Base-by-base conservation (phyloP, 2,888 invertebrate genomes). In the Acleris holmiana region DNA sequence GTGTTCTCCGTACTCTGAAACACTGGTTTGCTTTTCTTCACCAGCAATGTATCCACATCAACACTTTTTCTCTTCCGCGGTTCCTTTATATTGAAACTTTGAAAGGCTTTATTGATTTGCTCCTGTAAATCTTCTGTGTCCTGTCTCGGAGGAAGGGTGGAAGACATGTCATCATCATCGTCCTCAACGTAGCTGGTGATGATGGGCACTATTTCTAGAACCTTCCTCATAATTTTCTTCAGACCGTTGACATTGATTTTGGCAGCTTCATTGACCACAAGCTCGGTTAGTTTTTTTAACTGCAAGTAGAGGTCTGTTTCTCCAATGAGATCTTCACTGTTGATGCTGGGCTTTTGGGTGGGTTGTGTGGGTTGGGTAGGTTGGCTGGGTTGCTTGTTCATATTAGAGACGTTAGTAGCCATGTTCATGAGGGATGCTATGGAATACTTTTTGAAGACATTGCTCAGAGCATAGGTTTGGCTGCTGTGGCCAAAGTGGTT, bases 261-360 rank as follows among this genome's bases (percentile, higher is more conserved):
- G 0, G 73, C 77, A 0, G 90, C 82, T 1, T 82, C 79, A 0
- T 65, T 18, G 0, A 79, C 67, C 0, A 91, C 79, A 19, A 67
- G 71, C 0, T 78, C 78, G 71, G 88, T 77, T 0, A 90, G 55
- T 0, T 68, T 77, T 68, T 82, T 85, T 29, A 89, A 84, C 46
- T 86, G 81, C 2, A 68, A 5, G 35, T 84, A 82, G 0, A 84
- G 50, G 4, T 85, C 80, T 1, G 69, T 70, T 0, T 77, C 75
- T 0, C 76, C 71, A 4, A 35, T 13, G 35, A 35, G 35, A 0
- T 64, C 62, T 0, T 59, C 61, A 0, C 57, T 57, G 1, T 68
- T 66, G n/a, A 61, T 13, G 2, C 5, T 29, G 29, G 29, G 29
- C 29, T n/a, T n/a, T n/a, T 29, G 8, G 29, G 29, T 2, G 8